A percentile compares a stretch with the other conserved stretches of the same genome.
These are phyloP conservation scores for Prinia subflava DNA, from an alignment of 2,113 vertebrate genomes.

Conservation along the genomic window DNA sequence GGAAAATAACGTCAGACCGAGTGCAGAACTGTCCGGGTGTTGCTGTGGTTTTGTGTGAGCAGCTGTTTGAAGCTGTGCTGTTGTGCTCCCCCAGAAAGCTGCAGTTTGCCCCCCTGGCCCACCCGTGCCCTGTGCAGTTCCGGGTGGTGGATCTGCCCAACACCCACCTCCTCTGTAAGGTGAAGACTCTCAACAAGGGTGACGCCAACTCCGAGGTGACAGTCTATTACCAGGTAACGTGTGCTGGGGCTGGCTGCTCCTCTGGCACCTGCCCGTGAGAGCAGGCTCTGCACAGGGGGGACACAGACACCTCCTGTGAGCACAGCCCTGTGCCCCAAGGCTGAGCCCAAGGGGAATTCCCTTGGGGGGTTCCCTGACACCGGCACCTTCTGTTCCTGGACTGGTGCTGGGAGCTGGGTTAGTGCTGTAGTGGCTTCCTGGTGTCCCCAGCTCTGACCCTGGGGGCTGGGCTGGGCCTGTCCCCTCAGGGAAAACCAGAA, in stretches of 20 bases:
- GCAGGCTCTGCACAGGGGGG: background rate
- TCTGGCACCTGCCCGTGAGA: background rate
- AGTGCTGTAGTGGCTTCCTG: background rate
- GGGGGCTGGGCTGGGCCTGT: background rate
- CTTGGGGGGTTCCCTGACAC: background rate
- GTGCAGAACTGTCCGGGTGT: background rate
- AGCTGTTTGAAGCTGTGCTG: background rate
- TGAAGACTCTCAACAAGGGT: slow-evolving; percentile 90
- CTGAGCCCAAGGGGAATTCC: background rate
- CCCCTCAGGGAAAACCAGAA: background rate
- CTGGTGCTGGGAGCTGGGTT: background rate
- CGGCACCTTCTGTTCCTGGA: background rate
- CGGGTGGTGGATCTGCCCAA: slow-evolving; percentile 88
- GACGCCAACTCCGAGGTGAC: slow-evolving; percentile 96
- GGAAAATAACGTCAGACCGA: accelerated
- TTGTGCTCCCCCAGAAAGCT: slow-evolving; percentile 79
- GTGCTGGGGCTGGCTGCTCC: background rate
- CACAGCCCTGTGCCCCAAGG: background rate
- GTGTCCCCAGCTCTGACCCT: background rate
- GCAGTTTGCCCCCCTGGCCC: slow-evolving; percentile 77
- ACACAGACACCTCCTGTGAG: accelerated
- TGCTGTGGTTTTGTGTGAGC: background rate
- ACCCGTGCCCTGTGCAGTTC: slow-evolving; percentile 88
- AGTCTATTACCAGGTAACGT: slow-evolving; percentile 88
- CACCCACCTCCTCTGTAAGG: slow-evolving; percentile 85